Evolutionary conservation across 2,113 vertebrate species (phyloP), one percentile per base, ranked within the genome.

Genomic region (Aegypius monachus): DNA sequence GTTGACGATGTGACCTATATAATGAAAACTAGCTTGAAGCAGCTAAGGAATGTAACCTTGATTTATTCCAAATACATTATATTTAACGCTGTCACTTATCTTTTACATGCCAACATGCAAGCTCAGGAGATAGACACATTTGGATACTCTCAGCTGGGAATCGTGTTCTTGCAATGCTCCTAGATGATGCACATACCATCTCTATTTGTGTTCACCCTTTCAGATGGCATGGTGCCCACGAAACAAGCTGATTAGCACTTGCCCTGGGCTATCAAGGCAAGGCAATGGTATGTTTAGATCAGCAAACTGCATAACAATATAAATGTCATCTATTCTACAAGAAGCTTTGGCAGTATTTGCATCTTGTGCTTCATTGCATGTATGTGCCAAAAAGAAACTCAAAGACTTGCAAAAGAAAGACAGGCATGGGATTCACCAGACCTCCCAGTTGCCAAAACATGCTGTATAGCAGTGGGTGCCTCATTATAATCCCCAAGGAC

Each of bases 231-330:
- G 21, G 43, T 95, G 95, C 97, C 95, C 93, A 91, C 4, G 8
- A 61, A 95, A 77, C 89, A 73, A 96, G 94, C 95, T 93, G 97
- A 95, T 97, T 89, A 93, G 89, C 87, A 56, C 93, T 94, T 66
- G 96, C 97, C 95, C 93, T 92, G 95, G 90, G 97, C 96, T 95
- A 97, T 85, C 95, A 34, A 95, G 93, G 93, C 95, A 96, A 94
- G 88, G 93, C 94, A 93, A 95, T 88, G 93, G 95, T 82, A 96
- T 91, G 93, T 97, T 96, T 95, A 94, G 96, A 97, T 95, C 94
- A 96, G 94, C 91, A 96, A 95, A 94, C 81, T 70, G 90, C 90
- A 85, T 73, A 96, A 97, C 97, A 97, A 97, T 96, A 90, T 94
- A 95, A 96, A 97, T 94, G 92, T 97, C 96, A 97, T 96, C 94